Evolutionary conservation across 37 sponge, comb jelly and placozoan genomes (phyloP).

Genomic region (Halisarca cf. caerulea): DNA sequence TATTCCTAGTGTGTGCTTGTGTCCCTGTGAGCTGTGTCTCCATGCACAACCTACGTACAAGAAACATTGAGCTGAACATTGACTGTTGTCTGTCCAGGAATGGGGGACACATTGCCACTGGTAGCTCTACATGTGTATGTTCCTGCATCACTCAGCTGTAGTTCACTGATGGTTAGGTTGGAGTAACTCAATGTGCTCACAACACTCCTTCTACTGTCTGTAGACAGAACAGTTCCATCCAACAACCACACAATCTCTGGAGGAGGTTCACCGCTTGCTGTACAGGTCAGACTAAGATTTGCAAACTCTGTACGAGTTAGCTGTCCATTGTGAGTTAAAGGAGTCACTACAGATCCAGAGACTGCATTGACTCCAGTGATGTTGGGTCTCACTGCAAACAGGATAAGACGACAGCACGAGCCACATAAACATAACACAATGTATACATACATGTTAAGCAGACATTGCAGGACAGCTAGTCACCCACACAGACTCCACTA

Average conservation of each 20-base stretch:
- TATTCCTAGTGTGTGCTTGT: too few species aligned
- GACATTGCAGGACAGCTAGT: too few species aligned
- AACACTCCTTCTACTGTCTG: neutral
- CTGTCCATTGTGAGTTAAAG: too few species aligned
- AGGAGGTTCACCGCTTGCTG: neutral
- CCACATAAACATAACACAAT: too few species aligned
- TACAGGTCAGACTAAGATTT: neutral
- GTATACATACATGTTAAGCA: too few species aligned
- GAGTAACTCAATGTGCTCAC: neutral
- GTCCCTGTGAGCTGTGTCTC: neutral
- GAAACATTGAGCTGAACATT: neutral
- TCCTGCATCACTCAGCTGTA: slow-evolving; percentile 5
- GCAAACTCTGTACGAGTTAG: neutral
- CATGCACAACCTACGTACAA: neutral
- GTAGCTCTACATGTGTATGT: slow-evolving; percentile 11
- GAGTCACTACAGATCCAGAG: neutral
- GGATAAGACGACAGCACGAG: too few species aligned
- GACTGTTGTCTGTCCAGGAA: neutral
- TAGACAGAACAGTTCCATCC: neutral
- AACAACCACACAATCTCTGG: neutral
- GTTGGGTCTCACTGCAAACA: slow-evolving; percentile 14
- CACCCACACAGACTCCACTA: too few species aligned
- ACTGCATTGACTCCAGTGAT: neutral
- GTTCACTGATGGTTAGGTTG: neutral
- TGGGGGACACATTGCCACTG: slow-evolving; percentile 24